phyloP scores from a whole-genome alignment of 2,888 invertebrate genomes.

The Marasmarcha lunaedactyla region DNA sequence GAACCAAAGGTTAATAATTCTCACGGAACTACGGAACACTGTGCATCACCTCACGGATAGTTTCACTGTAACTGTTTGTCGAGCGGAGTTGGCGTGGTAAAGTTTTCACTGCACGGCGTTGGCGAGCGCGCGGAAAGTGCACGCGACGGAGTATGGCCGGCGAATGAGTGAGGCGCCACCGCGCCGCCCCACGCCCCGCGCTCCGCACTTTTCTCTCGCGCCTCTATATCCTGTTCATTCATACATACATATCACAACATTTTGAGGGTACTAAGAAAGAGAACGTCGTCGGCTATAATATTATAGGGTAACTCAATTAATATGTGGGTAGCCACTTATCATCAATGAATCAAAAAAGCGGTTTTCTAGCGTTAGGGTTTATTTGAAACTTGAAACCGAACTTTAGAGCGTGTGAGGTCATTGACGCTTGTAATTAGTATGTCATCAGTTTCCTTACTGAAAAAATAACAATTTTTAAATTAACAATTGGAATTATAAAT shows the following conservation, averaged over 20 bases:
- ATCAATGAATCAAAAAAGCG: too few species aligned
- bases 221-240: constrained; percentile 37
- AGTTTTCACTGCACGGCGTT: constrained; percentile 59
- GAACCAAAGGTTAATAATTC: constrained; percentile 27
- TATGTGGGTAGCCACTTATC: too few species aligned
- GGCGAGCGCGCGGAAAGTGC: constrained; percentile 22
- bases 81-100: constrained; percentile 29
- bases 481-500: too few species aligned
- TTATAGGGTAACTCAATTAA: too few species aligned
- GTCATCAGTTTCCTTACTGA: too few species aligned
- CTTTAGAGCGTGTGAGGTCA: too few species aligned
- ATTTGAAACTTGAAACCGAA: too few species aligned
- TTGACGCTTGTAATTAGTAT: too few species aligned
- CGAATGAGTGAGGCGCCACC: constrained; percentile 37
- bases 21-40: constrained; percentile 46
- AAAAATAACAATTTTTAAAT: too few species aligned
- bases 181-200: constrained; percentile 18
- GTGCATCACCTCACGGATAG: constrained; percentile 49
- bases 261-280: constrained; percentile 40
- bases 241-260: constrained; percentile 27
- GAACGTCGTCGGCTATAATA: constrained; percentile 21
- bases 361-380: too few species aligned
- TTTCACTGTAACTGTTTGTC: constrained; percentile 61
- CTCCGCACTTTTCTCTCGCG: constrained; percentile 17
- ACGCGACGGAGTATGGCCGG: constrained; percentile 43